Conservation (phyloP, 2,797 vertebrate species). For the Mormyrops boulengeri region DNA sequence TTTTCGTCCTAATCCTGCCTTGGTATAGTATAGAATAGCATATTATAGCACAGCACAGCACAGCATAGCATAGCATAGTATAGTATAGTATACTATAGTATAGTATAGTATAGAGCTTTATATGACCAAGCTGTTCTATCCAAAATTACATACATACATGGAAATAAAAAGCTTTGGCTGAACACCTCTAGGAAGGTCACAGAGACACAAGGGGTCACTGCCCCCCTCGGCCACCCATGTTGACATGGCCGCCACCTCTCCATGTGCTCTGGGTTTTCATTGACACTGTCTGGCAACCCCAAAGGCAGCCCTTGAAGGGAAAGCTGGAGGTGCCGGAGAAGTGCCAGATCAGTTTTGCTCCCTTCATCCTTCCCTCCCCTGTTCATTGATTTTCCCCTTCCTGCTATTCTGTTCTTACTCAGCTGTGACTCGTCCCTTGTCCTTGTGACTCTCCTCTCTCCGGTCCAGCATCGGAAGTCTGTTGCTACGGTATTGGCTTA, state of each 20-base stretch:
- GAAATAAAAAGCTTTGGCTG: background rate
- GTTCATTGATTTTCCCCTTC: background rate
- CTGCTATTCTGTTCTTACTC: background rate
- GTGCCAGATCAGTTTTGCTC: background rate
- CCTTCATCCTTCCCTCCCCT: background rate
- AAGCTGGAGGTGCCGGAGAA: background rate
- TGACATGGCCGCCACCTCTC: background rate
- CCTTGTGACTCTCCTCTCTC: conserved; percentile 27
- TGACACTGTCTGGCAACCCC: background rate
- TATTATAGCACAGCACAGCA: background rate
- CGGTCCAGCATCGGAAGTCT: conserved; percentile 77
- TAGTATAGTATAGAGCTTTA: background rate
- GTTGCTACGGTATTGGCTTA: conserved; percentile 75
- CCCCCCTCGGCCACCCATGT: background rate
- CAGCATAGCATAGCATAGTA: too few species aligned
- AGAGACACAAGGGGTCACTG: background rate
- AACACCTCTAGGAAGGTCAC: background rate
- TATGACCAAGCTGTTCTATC: background rate
- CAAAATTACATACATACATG: background rate
- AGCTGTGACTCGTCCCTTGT: background rate
- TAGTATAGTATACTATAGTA: background rate
- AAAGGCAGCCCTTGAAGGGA: background rate
- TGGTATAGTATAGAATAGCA: background rate
- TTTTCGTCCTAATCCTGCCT: background rate
- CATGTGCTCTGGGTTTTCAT: background rate